Conservation (phyloP, 2,797 vertebrate genomes). For the Sebastes itinus region DNA sequence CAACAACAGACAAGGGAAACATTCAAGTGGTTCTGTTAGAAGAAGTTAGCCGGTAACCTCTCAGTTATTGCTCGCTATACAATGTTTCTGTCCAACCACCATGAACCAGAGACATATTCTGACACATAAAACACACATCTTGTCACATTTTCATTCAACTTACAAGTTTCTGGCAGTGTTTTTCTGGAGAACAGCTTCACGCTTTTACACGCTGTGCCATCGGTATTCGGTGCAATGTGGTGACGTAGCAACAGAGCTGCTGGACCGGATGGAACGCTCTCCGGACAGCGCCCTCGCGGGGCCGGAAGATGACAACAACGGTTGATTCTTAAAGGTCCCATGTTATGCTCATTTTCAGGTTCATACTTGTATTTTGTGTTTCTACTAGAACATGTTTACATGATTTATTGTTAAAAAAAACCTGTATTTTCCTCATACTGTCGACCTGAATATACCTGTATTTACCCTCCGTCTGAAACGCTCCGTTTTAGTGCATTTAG, state of each 20-base stretch:
- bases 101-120: background rate
- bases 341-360: fast-evolving
- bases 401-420: too few species aligned
- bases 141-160: constrained; percentile 45
- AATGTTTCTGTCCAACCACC: background rate
- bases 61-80: background rate
- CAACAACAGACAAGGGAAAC: background rate
- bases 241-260: constrained; percentile 77
- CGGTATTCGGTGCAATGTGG: constrained; percentile 69
- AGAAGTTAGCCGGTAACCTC: background rate
- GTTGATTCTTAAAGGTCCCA: too few species aligned
- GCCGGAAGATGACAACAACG: constrained; percentile 19
- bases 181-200: constrained; percentile 27
- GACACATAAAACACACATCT: background rate
- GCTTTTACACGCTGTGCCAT: constrained; percentile 60
- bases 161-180: constrained; percentile 40
- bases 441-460: too few species aligned
- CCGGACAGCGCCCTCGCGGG: constrained; percentile 51
- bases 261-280: constrained; percentile 1
- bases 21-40: background rate
- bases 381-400: too few species aligned
- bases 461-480: too few species aligned
- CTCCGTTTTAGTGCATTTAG: too few species aligned
- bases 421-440: too few species aligned
- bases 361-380: too few species aligned